Evolutionary conservation across 2,888 invertebrate species (phyloP).

Genomic region (Scaptomyza tumidula): DNA sequence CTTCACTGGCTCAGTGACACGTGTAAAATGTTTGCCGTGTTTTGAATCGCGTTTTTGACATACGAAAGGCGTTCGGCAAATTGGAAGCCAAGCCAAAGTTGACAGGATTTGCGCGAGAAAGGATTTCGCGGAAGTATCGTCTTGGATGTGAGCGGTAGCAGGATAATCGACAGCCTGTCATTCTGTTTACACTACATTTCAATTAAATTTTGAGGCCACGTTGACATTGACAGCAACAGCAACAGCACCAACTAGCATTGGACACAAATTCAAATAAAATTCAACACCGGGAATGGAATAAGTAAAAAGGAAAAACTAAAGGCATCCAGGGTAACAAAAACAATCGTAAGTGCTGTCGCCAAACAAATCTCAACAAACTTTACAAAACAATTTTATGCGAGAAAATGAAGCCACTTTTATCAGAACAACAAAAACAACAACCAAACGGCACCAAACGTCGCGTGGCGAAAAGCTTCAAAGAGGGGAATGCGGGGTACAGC

Average conservation of each 20-base stretch:
- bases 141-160: slow-evolving; percentile 22
- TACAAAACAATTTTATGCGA: slow-evolving; percentile 71
- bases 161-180: slow-evolving; percentile 74
- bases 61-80: slow-evolving; percentile 64
- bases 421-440: slow-evolving; percentile 39
- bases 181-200: slow-evolving; percentile 78
- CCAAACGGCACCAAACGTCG: slow-evolving; percentile 4
- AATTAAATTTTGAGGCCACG: slow-evolving; percentile 71
- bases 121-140: slow-evolving; percentile 65
- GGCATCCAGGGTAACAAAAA: slow-evolving; percentile 48
- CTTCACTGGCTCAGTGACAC: slow-evolving; percentile 69
- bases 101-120: slow-evolving; percentile 69
- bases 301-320: slow-evolving; percentile 22
- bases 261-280: slow-evolving; percentile 52
- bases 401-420: slow-evolving; percentile 75
- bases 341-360: slow-evolving; percentile 68
- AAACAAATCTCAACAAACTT: slow-evolving; percentile 75
- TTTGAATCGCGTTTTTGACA: slow-evolving; percentile 60
- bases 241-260: slow-evolving; percentile 26
- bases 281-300: slow-evolving; percentile 23
- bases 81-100: slow-evolving; percentile 65
- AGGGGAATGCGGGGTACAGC: slow-evolving; percentile 16
- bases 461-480: slow-evolving; percentile 22
- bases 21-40: slow-evolving; percentile 73
- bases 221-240: slow-evolving; percentile 59